Evolutionary conservation across 2,888 invertebrate genomes (phyloP), one percentile per base, ranked within the genome.

Genomic region (Lampropteryx suffumata): DNA sequence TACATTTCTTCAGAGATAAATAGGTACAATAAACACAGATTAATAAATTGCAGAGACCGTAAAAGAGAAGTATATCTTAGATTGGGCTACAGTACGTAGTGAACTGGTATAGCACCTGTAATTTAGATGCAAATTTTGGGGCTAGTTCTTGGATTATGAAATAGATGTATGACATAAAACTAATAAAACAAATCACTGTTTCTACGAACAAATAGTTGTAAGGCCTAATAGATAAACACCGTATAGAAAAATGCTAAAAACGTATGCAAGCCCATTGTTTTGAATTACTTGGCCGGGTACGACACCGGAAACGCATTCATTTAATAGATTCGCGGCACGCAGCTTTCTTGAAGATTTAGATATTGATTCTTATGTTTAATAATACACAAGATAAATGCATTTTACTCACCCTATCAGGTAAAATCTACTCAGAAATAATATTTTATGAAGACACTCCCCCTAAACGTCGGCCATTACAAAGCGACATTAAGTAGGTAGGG

Each of bases 381-480:
- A 44, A 21, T 17, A 36, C n/a, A 34, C 21, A 12, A 55, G 57
- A 64, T 55, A 52, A 36, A n/a, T 48, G 33, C 47, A 65, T 55
- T 64, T 37, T 57, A 69, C 84, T 79, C 63, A 84, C 84, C 78
- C 71, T 78, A 67, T 57, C 67, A 63, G 65, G 71, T 77, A 76
- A 69, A 78, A 76, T 74, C 64, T 77, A 82, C 76, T 67, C 71
- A 73, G 71, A 80, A 81, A 76, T 71, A 64, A 62, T 61, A 80
- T 79, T 82, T 84, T 76, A 72, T 67, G 72, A 73, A 82, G 87
- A 85, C 87, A 90, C 89, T 88, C 89, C 88, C 86, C 87, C 84
- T 88, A 90, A 74, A 87, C 81, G 87, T 87, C 89, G 84, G 89
- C 89, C 89, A 90, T 89, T 89, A 87, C 86, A 84, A 81, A 84